A percentile compares a stretch with the other conserved stretches of the same genome.
Conservation (phyloP, 2,888 invertebrate genomes). For the Torymus texanus region DNA sequence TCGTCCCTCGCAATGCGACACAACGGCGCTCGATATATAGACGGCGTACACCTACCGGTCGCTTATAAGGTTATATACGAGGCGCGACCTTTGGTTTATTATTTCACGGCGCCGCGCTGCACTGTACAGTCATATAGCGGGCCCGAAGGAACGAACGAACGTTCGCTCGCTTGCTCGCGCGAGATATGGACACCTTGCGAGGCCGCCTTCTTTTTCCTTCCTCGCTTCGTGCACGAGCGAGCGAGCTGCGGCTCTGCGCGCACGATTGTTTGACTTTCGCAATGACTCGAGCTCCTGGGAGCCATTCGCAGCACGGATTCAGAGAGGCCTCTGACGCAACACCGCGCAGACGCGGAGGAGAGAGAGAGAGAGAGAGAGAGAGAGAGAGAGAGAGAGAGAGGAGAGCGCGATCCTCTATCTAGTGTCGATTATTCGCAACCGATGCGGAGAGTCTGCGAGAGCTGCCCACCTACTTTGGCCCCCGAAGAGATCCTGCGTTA, state of each 20-base stretch:
- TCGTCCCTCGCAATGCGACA: too few species aligned
- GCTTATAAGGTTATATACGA: not conserved
- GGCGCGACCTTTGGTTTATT: slow-evolving; percentile 48
- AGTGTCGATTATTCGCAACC: slow-evolving; percentile 29
- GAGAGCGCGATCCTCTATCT: slow-evolving; percentile 9
- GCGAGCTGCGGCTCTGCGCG: not conserved
- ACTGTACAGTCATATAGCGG: not conserved
- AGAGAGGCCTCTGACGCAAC: slow-evolving; percentile 45
- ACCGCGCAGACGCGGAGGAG: not conserved
- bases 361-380: too few species aligned
- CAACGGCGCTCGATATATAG: not conserved
- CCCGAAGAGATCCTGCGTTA: not conserved
- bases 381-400: too few species aligned
- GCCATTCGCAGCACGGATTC: slow-evolving; percentile 64
- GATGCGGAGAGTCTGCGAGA: too few species aligned
- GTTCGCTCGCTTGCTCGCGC: not conserved
- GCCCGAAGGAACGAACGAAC: not conserved
- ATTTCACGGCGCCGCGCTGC: slow-evolving; percentile 19
- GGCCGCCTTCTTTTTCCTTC: slow-evolving; percentile 1
- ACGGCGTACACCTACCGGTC: not conserved
- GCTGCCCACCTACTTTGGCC: too few species aligned
- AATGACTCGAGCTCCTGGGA: slow-evolving; percentile 64
- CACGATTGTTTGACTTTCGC: slow-evolving; percentile 71
- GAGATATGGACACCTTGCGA: slow-evolving; percentile 39
- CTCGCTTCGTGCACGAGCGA: not conserved